Percentiles rank a stretch among this genome's conserved stretches.
Evolutionary conservation across 2,888 invertebrate species (phyloP).

Genomic region (Creontiades dilutus): DNA sequence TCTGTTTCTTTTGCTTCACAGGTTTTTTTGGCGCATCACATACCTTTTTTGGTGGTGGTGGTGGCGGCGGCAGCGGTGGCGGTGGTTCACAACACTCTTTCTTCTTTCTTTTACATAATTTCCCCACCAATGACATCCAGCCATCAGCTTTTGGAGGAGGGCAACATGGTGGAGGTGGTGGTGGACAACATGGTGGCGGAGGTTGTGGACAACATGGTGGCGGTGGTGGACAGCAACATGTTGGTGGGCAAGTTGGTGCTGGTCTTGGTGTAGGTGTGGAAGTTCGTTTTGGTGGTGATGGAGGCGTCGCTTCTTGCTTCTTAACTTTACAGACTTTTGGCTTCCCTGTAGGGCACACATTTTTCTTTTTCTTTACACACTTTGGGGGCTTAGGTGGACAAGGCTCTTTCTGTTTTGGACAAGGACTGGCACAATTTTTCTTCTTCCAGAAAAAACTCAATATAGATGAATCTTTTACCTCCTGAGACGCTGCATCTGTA

Average conservation of each 20-base stretch:
- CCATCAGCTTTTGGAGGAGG: conserved; percentile 26
- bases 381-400: conserved; percentile 21
- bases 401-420: background rate
- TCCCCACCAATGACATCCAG: conserved; percentile 6
- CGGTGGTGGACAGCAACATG: conserved; percentile 14
- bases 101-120: background rate
- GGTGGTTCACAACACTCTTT: background rate
- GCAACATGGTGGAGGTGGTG: conserved; percentile 47
- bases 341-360: background rate
- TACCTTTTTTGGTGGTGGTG: background rate
- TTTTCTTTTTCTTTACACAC: conserved; percentile 12
- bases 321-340: no score
- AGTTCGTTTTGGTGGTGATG: background rate
- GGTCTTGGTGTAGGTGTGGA: conserved; percentile 9
- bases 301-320: background rate
- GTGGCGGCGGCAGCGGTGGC: background rate
- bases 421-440: background rate
- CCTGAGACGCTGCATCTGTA: background rate
- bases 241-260: conserved; percentile 50
- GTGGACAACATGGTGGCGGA: conserved; percentile 61
- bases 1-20: background rate
- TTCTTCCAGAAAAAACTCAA: conserved; percentile 54
- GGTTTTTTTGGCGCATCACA: background rate
- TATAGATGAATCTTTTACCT: conserved; percentile 14
- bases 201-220: conserved; percentile 68